Base-by-base conservation (phyloP, 2,797 vertebrate genomes). In the Carduelis carduelis region DNA sequence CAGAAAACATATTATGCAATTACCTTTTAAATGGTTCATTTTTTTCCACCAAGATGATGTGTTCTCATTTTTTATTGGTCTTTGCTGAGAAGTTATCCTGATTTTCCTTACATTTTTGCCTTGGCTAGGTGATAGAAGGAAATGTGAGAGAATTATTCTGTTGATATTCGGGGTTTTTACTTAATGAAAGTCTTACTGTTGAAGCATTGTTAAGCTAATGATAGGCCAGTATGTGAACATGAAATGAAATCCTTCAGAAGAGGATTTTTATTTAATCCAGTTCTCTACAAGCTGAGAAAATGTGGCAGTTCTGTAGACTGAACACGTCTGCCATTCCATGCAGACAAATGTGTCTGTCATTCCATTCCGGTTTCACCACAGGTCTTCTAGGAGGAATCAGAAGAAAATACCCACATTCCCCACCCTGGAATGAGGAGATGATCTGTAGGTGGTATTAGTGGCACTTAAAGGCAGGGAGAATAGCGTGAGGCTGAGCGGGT, bases 401-500 rank as follows among this genome's bases (percentile, higher is more conserved):
- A 59, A 35, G 43, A 34, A 53, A 76, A 59, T 66, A 22, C 30
- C 19, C 20, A 17, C 6, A 21, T 84, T 12, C 22, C 14, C 15
- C 17, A 35, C 9, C 12, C 21, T 59, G 22, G 20, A 52, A 47
- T 52, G 47, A 69, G 23, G 53, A 75, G 28, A 22, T 53, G 30
- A 53, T 79, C 63, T 79, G 19, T 60, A 70, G 43, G n/a, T 83
- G 57, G 35, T 83, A 44, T 46, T 89, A 59, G 23, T 0, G 8
- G 34, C 7, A 19, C 41, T 87, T 30, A 61, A 47, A 83, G 77
- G 30, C 41, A 50, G n/a, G 22, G 61, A 79, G 46, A 87, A 44
- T 20, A 64, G 50, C 6, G 0, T 64, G 39, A 60, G 16, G 6
- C 49, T 70, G 21, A 59, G 46, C 0, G 0, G 5, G 3, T 3